Evolutionary conservation across 2,888 invertebrate species (phyloP).

Genomic region (Nemurella pictetii): DNA sequence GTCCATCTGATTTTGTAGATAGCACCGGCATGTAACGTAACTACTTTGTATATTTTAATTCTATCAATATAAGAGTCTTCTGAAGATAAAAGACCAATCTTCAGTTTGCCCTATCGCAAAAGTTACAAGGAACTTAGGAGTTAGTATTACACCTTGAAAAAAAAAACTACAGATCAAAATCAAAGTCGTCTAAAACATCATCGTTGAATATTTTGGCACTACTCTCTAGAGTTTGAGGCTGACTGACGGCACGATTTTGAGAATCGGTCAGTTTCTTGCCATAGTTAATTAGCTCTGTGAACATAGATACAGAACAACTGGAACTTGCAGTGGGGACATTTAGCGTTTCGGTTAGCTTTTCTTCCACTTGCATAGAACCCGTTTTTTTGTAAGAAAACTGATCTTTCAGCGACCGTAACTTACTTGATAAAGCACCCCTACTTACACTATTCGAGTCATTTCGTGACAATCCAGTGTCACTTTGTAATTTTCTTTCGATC

Average conservation of each 20-base stretch:
- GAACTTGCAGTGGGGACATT: background rate
- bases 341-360: background rate
- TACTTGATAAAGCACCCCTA: background rate
- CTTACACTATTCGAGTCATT: background rate
- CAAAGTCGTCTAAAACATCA: background rate
- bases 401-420: slow-evolving; percentile 23
- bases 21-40: no score
- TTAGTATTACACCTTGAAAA: background rate
- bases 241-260: background rate
- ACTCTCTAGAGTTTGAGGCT: background rate
- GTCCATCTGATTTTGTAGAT: background rate
- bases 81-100: no score
- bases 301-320: background rate
- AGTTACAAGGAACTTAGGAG: background rate
- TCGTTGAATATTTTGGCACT: background rate
- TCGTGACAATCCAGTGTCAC: background rate
- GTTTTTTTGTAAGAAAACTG: slow-evolving; percentile 30
- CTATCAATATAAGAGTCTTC: no score
- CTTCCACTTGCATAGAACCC: background rate
- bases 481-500: background rate
- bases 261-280: slow-evolving; percentile 33
- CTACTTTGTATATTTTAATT: no score
- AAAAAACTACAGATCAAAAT: slow-evolving; percentile 4
- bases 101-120: no score
- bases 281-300: slow-evolving; percentile 29